phyloP scores from a whole-genome alignment of 1,140 invertebrate species.

The Venturia canescens region DNA sequence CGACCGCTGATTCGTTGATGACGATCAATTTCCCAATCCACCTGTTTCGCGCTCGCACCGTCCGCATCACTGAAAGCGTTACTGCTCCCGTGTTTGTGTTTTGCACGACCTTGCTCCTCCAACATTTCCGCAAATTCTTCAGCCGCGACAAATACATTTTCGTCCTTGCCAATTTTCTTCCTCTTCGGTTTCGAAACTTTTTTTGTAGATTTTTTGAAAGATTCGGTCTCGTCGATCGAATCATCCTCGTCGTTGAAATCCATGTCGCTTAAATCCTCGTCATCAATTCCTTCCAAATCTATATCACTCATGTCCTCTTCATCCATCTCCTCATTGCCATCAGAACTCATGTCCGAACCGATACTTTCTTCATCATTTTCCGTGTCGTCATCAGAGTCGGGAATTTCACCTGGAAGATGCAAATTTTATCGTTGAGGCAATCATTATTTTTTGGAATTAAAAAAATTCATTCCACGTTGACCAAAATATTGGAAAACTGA shows the following conservation, averaged over 20 bases:
- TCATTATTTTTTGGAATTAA: no score
- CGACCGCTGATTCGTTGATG: constrained; percentile 63
- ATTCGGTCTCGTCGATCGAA: constrained; percentile 45
- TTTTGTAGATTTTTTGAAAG: neutral
- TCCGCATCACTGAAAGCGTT: constrained; percentile 81
- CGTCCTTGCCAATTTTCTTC: constrained; percentile 52
- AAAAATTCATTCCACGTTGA: no score
- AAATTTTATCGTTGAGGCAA: constrained; percentile 41
- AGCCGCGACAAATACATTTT: constrained; percentile 82
- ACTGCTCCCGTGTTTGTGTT: constrained; percentile 80
- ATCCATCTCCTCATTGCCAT: constrained; percentile 59
- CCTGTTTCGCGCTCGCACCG: constrained; percentile 81
- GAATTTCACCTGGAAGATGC: constrained; percentile 67
- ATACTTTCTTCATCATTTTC: constrained; percentile 66
- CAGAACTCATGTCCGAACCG: constrained; percentile 61
- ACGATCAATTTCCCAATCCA: constrained; percentile 82
- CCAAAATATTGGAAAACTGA: no score
- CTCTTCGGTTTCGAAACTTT: constrained; percentile 37
- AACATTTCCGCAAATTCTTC: constrained; percentile 86
- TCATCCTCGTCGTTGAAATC: constrained; percentile 55
- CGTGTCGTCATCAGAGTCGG: constrained; percentile 72
- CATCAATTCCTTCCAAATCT: constrained; percentile 55
- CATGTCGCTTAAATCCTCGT: constrained; percentile 61
- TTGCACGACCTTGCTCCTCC: constrained; percentile 81
- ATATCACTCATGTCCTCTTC: constrained; percentile 60